Percentiles rank a stretch among this genome's conserved stretches.
phyloP scores from a whole-genome alignment of 2,113 vertebrate genomes.

The Mastomys natalensis region DNA sequence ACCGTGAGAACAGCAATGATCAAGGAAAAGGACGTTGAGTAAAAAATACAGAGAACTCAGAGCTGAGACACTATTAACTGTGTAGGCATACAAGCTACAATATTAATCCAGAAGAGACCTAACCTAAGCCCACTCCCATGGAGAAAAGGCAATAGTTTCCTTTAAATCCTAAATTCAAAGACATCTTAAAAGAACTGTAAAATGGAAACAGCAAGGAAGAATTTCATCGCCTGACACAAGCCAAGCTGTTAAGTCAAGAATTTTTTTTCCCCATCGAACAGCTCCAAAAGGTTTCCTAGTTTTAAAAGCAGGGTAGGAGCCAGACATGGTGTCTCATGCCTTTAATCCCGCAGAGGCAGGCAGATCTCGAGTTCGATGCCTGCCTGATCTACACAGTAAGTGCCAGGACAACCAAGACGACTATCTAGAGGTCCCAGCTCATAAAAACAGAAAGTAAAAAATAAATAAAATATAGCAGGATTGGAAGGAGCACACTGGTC shows the following conservation, averaged over 20 bases:
- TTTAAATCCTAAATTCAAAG: not conserved
- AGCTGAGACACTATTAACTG: not conserved
- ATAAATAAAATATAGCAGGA: too few species aligned
- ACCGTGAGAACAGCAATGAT: not conserved
- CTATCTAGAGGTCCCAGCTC: not conserved
- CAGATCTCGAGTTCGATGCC: not conserved
- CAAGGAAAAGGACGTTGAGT: not conserved
- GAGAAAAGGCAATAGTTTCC: not conserved
- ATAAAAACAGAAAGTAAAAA: too few species aligned
- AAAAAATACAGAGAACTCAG: not conserved
- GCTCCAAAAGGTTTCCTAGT: not conserved
- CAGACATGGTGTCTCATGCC: not conserved
- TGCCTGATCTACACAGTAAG: not conserved
- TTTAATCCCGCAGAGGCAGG: not conserved
- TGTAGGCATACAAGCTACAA: not conserved
- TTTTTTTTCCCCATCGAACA: not conserved
- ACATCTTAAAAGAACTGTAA: not conserved
- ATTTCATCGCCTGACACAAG: not conserved
- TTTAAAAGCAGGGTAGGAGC: not conserved
- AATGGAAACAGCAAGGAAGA: not conserved
- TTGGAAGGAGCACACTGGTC: rapidly evolving
- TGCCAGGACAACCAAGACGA: too few species aligned
- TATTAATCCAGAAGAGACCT: not conserved
- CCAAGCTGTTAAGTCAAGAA: not conserved
- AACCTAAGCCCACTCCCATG: not conserved